Percentiles rank a stretch among this genome's conserved stretches.
phyloP scores from a whole-genome alignment of 1,140 invertebrate species.

The Coenobita brevimanus region DNA sequence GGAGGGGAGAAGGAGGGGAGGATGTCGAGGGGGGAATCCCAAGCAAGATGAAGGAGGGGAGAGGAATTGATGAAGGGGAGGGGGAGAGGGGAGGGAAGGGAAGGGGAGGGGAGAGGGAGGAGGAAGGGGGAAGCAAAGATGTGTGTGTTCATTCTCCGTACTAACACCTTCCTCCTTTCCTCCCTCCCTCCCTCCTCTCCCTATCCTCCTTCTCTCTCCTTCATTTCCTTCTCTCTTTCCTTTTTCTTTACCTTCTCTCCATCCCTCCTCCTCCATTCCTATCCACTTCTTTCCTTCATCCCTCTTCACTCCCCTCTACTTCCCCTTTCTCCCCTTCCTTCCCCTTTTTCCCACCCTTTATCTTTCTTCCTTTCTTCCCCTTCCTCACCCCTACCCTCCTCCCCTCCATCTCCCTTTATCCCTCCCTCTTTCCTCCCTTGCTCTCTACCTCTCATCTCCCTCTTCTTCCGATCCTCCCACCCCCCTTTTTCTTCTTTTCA shows the following conservation, averaged over 20 bases:
- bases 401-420: constrained; percentile 51
- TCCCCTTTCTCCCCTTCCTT: constrained; percentile 5
- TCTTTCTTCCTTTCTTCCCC: not conserved
- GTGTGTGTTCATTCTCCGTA: not conserved
- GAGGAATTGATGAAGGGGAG: not conserved
- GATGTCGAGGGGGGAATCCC: constrained; percentile 28
- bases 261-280: not conserved
- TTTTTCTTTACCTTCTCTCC: not conserved
- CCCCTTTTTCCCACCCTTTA: not conserved
- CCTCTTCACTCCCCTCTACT: not conserved
- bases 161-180: not conserved
- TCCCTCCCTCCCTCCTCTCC: not conserved
- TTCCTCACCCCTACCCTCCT: constrained; percentile 41
- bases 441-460: constrained; percentile 4
- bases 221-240: not conserved
- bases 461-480: not conserved
- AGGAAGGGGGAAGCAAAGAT: not conserved
- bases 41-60: constrained; percentile 2
- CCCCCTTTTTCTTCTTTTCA: not conserved
- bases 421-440: constrained; percentile 16
- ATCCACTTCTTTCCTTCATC: constrained; percentile 4
- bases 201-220: not conserved
- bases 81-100: not conserved
- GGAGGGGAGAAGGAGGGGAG: too few relatives aligned
- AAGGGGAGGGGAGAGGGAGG: not conserved